These are phyloP conservation scores for Ellobius talpinus DNA, from an alignment of 2,113 vertebrate species.

Conservation along the genomic window DNA sequence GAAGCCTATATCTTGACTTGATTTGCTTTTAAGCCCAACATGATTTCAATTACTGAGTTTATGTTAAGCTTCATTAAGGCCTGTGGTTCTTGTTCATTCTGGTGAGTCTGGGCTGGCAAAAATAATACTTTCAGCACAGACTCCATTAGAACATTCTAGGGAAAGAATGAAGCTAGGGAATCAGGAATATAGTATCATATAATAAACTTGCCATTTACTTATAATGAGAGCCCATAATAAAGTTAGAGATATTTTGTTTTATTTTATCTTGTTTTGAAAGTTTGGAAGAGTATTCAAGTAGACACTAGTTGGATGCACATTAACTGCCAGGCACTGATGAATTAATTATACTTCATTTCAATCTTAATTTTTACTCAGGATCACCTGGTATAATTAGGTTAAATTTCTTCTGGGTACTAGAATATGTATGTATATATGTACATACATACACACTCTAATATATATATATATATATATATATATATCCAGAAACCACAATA, in stretches of 20 bases:
- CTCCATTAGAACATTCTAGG: constrained; percentile 52
- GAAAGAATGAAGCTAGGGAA: constrained; percentile 37
- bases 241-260: background rate
- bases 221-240: constrained; percentile 32
- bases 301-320: background rate
- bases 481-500: background rate
- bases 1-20: constrained; percentile 73
- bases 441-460: background rate
- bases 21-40: constrained; percentile 80
- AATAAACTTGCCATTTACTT: constrained; percentile 50
- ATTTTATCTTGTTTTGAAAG: constrained; percentile 22
- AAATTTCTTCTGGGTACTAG: constrained; percentile 40
- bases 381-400: constrained; percentile 51
- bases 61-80: constrained; percentile 73
- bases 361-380: constrained; percentile 51
- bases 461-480: background rate
- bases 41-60: constrained; percentile 80
- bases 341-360: constrained; percentile 24
- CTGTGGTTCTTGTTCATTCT: constrained; percentile 63
- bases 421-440: background rate
- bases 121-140: constrained; percentile 35
- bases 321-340: background rate
- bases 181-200: background rate
- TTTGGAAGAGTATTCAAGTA: constrained; percentile 50
- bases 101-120: constrained; percentile 63